A percentile compares a stretch with the other conserved stretches of the same genome.
Evolutionary conservation across 2,888 invertebrate species (phyloP).

Genomic region (Stramonita haemastoma): DNA sequence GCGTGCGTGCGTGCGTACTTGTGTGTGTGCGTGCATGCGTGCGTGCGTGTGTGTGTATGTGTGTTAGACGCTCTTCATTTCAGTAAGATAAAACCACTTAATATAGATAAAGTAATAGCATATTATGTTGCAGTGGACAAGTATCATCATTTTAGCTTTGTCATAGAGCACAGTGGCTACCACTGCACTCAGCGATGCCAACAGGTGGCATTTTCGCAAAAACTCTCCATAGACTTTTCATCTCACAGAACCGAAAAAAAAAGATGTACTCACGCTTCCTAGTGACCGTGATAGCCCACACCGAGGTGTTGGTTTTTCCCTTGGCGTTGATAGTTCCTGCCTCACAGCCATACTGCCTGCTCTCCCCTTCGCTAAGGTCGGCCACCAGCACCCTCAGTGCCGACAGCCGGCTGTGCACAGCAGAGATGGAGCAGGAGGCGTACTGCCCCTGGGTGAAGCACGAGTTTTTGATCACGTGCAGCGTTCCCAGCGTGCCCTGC

Average conservation of each 20-base stretch:
- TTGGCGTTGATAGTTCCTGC: background rate
- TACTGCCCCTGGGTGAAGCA: conserved; percentile 23
- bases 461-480: conserved; percentile 32
- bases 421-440: conserved; percentile 25
- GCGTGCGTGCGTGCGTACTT: too few relatives aligned
- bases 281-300: conserved; percentile 55
- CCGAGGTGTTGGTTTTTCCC: background rate
- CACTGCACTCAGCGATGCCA: too few relatives aligned
- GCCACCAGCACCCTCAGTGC: conserved; percentile 28
- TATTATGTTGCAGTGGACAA: too few relatives aligned
- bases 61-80: too few relatives aligned
- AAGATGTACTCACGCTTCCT: conserved; percentile 60
- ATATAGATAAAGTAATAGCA: too few relatives aligned
- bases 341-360: conserved; percentile 29
- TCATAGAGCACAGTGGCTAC: too few relatives aligned
- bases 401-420: conserved; percentile 20
- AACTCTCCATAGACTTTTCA: too few relatives aligned
- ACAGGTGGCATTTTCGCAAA: too few relatives aligned
- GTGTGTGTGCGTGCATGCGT: too few relatives aligned
- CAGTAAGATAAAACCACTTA: too few relatives aligned
- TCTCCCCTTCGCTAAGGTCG: conserved; percentile 34
- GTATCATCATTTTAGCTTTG: too few relatives aligned
- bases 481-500: background rate
- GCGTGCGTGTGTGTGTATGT: too few relatives aligned
- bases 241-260: background rate